Base-by-base conservation (phyloP, 2,113 vertebrate genomes). In the Heptranchias perlo region DNA sequence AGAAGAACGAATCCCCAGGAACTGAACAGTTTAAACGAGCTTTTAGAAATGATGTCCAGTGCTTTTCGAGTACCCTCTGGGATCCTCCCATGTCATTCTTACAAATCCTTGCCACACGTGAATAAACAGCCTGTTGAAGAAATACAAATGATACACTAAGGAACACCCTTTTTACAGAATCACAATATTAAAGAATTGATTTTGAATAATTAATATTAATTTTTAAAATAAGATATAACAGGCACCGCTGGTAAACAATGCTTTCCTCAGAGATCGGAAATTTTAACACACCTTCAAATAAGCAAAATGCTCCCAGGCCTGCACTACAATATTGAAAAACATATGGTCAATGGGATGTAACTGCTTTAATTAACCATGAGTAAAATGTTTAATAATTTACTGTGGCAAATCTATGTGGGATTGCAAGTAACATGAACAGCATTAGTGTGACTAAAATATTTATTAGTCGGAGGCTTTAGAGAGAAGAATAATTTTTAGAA, bases 31-130 rank as follows among this genome's bases (percentile, higher is more conserved):
- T 99, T 69, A 99, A 98, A 39, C 99, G 98, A 35, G 99, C 99
- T 97, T 99, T 99, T 96, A 99, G 98, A 94, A 99, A 99, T 0
- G 99, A 99, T 0, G 99, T 99, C 99, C 99, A 99, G 96, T 99
- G 99, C 97, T 99, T 99, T 97, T 99, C 99, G 96, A 99, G 97
- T 95, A 99, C 99, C 69, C 99, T 98, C 96, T 99, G 99, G n/a
- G 99, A 99, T 35, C 99, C 99, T 0, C 99, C 99, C 96, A 99
- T 98, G 96, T 99, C 99, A 4, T 99, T 99, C 97, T 99, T 99
- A 97, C 99, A 99, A 97, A 99, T 99, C 89, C 99, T 99, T 94
- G 99, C 99, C 96, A 99, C 99, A 0, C 99, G 98, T 95, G 99
- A 99, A 97, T 99, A 99, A 13, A 99, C 99, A 44, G 98, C 99